Conservation (phyloP, 2,888 invertebrate genomes). For the Diplazon laetatorius region DNA sequence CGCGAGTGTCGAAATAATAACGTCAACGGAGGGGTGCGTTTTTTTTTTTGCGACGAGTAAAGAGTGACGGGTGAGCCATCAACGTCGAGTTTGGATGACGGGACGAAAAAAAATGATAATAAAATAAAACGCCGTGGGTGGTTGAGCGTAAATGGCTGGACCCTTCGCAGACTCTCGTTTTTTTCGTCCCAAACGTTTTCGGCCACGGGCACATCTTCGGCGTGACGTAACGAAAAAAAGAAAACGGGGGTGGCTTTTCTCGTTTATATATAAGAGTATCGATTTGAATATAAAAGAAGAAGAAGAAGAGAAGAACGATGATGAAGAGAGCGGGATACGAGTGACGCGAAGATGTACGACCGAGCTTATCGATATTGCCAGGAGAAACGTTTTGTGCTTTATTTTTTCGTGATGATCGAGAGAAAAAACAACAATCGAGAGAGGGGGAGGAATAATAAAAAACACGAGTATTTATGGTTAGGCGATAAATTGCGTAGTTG, state of each 20-base stretch:
- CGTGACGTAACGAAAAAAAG: neutral
- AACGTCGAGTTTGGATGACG: no score
- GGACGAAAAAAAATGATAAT: neutral
- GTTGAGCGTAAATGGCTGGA: neutral
- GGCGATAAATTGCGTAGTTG: no score
- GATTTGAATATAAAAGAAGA: slow-evolving; percentile 33
- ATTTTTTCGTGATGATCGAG: neutral
- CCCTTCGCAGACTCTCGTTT: neutral
- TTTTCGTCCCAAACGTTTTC: neutral
- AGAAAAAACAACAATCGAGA: no score
- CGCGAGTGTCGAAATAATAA: slow-evolving; percentile 40
- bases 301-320: neutral
- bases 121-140: neutral
- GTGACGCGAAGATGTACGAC: slow-evolving; percentile 25
- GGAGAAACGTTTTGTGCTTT: slow-evolving; percentile 2
- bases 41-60: no score
- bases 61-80: neutral
- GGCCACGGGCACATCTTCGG: neutral
- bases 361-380: slow-evolving; percentile 3
- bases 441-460: no score
- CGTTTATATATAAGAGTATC: slow-evolving; percentile 1
- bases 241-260: neutral
- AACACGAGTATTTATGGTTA: no score
- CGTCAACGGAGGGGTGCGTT: slow-evolving; percentile 32
- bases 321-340: neutral